These are phyloP conservation scores for Holotrichia oblita DNA, from an alignment of 1,140 invertebrate species.

Conservation along the genomic window DNA sequence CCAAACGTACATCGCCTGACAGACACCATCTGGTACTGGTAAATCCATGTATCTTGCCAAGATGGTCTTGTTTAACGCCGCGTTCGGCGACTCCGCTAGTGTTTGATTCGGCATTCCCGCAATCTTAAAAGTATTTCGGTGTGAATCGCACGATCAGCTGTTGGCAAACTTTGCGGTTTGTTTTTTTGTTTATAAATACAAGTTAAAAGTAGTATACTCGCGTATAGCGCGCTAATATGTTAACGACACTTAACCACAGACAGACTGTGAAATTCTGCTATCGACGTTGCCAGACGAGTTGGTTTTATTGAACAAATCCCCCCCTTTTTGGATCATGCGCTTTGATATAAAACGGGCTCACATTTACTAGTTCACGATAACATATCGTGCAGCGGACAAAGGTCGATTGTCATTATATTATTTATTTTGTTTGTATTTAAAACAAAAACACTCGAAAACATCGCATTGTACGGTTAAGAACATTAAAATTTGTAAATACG, in stretches of 20 bases:
- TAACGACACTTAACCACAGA: neutral
- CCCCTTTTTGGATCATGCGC: conserved; percentile 29
- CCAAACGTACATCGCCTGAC: conserved; percentile 94
- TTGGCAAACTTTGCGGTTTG: neutral
- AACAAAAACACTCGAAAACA: conserved; percentile 14
- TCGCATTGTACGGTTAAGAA: neutral
- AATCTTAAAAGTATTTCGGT: neutral
- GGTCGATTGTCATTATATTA: conserved; percentile 31
- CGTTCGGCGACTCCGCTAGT: conserved; percentile 73
- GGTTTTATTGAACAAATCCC: conserved; percentile 27
- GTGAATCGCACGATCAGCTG: conserved; percentile 11
- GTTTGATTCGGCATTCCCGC: conserved; percentile 63
- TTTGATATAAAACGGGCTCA: conserved; percentile 19
- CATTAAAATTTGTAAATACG: neutral
- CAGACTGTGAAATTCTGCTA: conserved; percentile 18
- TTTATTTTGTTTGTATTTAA: conserved; percentile 29
- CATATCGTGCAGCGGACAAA: conserved; percentile 28
- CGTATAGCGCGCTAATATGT: neutral
- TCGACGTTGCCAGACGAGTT: conserved; percentile 20
- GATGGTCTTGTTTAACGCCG: conserved; percentile 78
- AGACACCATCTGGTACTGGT: conserved; percentile 77
- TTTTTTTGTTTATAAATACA: conserved; percentile 31
- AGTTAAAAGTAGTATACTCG: conserved; percentile 18
- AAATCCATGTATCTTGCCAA: conserved; percentile 78
- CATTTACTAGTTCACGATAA: conserved; percentile 23